phyloP scores from a whole-genome alignment of 2,113 vertebrate genomes.

The Murina feae region DNA sequence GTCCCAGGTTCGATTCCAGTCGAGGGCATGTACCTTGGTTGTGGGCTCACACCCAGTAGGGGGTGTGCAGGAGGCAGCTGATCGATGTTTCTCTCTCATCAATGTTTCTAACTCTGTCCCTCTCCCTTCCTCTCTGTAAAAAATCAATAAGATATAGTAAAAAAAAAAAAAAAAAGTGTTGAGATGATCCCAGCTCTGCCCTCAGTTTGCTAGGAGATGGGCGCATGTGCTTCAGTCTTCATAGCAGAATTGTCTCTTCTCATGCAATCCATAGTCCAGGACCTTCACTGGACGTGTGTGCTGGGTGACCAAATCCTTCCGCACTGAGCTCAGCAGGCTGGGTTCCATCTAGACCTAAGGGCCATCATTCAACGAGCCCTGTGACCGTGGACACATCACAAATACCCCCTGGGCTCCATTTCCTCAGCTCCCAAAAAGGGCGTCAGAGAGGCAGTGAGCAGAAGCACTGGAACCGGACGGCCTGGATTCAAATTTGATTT shows the following conservation, averaged over 20 bases:
- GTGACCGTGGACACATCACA: neutral
- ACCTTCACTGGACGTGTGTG: neutral
- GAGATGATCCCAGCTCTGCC: neutral
- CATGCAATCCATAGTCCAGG: neutral
- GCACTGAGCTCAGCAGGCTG: neutral
- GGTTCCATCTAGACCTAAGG: neutral
- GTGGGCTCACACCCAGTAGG: too few species aligned
- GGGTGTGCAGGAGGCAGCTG: too few species aligned
- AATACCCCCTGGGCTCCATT: neutral
- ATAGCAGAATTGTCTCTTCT: neutral
- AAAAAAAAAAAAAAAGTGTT: too few species aligned
- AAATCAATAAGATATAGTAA: too few species aligned
- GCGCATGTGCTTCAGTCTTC: neutral
- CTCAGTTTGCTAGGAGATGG: neutral
- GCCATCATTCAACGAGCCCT: neutral
- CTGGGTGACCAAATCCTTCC: neutral
- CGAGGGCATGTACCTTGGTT: too few species aligned
- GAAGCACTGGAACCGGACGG: neutral
- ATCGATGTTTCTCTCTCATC: too few species aligned
- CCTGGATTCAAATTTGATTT: neutral
- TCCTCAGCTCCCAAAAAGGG: neutral
- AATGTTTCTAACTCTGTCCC: too few species aligned
- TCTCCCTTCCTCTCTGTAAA: too few species aligned
- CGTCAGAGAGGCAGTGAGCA: neutral
- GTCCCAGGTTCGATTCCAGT: too few species aligned